Evolutionary conservation across 2,113 vertebrate genomes (phyloP), one percentile per base, ranked within the genome.

Genomic region (Chlorodrepanis virens): DNA sequence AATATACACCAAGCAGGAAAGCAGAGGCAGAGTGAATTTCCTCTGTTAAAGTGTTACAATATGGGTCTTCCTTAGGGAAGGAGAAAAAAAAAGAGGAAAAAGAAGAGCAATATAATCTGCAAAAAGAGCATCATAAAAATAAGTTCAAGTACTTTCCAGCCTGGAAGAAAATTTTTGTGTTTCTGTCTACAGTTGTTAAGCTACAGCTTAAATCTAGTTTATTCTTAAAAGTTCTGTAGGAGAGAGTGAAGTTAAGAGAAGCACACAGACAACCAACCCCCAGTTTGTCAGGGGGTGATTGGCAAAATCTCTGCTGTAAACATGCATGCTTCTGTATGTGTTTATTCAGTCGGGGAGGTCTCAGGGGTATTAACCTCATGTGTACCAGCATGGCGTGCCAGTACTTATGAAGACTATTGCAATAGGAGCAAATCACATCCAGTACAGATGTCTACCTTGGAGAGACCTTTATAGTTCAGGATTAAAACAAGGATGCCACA

Each of bases 41-140:
- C 93, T 79, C 96, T 87, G 50, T 56, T 91, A 85, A 95, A 92
- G 76, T 84, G 56, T 88, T 96, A 96, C 89, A 90, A 89, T 88
- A 87, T 90, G 94, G 68, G 47, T 42, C 35, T 44, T 88, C 60
- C 45, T 59, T 39, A 15, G 9, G 12, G 14, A 20, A 45, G 10
- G 2, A 21, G 12, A 85, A 23, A 24, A 86, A 25, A 24, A 49
- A 20, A 9, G 9, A 16, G 1, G 5, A 12, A 78, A n/a, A 28
- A 54, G 20, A 89, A 33, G 4, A 20, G 28, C 33, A 54, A 42
- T 56, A 33, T 35, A 81, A 65, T 88, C 67, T 72, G 33, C 45
- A 83, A 68, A 71, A 83, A 71, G 12, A 60, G 6, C 45, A 76
- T 47, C 35, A 39, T 47, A 89, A 87, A 71, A 89, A 89, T 69